These are phyloP conservation scores for Onychostruthus taczanowskii DNA, from an alignment of 2,113 vertebrate genomes.

Conservation along the genomic window DNA sequence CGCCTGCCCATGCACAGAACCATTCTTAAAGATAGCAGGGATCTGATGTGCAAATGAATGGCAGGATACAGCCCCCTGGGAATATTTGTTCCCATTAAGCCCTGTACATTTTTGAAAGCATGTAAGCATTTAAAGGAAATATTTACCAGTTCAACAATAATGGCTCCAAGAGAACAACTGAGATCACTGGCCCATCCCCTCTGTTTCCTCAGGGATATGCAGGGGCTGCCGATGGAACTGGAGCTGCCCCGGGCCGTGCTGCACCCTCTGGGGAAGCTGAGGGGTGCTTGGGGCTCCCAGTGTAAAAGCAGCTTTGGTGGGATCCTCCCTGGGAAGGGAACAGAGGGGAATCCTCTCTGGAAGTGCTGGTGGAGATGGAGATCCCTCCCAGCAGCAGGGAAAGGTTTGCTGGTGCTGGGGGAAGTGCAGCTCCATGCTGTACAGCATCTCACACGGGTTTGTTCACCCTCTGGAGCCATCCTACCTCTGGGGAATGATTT, in stretches of 20 bases:
- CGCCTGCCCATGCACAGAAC: slow-evolving; percentile 2
- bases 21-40: slow-evolving; percentile 13
- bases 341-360: background rate
- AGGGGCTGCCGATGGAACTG: background rate
- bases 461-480: background rate
- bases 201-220: background rate
- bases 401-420: background rate
- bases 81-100: slow-evolving; percentile 26
- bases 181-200: background rate
- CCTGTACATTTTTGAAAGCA: background rate
- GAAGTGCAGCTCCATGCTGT: accelerated
- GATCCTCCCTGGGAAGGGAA: background rate
- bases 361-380: background rate
- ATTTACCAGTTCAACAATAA: slow-evolving; percentile 20
- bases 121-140: slow-evolving; percentile 12
- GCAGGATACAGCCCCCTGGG: slow-evolving; percentile 34
- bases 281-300: background rate
- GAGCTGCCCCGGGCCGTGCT: background rate
- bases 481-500: background rate
- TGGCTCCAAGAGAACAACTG: background rate
- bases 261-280: background rate
- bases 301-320: background rate
- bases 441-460: background rate
- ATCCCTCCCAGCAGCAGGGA: background rate
- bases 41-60: slow-evolving; percentile 2